phyloP scores from a whole-genome alignment of 1,140 invertebrate species.

The Dolichoris vasculosae region DNA sequence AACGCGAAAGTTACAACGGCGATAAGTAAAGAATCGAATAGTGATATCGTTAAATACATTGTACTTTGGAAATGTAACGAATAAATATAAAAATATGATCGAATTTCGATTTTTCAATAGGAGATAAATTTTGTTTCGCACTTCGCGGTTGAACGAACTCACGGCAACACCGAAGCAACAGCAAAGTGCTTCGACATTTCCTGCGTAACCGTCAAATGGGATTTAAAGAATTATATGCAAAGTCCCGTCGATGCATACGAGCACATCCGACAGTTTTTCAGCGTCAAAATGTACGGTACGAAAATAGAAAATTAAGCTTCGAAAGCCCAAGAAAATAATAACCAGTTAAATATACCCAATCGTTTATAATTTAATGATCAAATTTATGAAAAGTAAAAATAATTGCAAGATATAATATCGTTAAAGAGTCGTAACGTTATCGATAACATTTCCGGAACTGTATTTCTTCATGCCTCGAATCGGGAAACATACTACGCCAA shows the following conservation, averaged over 20 bases:
- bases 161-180: constrained; percentile 21
- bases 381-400: background rate
- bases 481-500: too few species aligned
- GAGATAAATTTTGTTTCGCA: constrained; percentile 32
- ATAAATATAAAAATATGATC: constrained; percentile 38
- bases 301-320: constrained; percentile 8
- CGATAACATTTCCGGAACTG: too few species aligned
- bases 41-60: constrained; percentile 5
- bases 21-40: background rate
- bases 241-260: constrained; percentile 18
- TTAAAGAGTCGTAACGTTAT: too few species aligned
- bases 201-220: constrained; percentile 34
- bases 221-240: constrained; percentile 51
- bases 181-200: constrained; percentile 19
- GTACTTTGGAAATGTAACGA: background rate
- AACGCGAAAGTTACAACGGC: background rate
- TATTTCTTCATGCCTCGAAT: too few species aligned
- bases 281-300: background rate
- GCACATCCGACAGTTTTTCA: constrained; percentile 27
- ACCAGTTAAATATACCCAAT: background rate
- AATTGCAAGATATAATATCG: too few species aligned
- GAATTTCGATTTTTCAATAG: constrained; percentile 33
- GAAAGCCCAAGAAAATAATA: background rate
- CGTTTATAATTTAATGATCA: background rate
- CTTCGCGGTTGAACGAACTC: constrained; percentile 10